Evolutionary conservation across 2,797 vertebrate species (phyloP), one percentile per base, ranked within the genome.

Genomic region (Linurgus olivaceus): DNA sequence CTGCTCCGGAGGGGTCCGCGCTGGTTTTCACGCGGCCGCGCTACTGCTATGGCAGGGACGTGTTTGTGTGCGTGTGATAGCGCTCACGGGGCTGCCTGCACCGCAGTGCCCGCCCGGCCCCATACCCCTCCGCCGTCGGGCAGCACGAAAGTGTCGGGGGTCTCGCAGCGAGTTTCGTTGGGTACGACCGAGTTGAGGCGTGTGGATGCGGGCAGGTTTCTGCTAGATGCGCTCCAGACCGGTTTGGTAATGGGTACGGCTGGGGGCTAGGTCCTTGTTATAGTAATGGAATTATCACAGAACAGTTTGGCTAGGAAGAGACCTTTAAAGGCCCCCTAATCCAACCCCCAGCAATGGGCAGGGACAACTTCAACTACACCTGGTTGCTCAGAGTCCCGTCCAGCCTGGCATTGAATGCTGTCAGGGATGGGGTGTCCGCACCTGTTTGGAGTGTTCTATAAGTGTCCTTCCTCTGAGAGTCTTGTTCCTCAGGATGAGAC

Each of bases 11-110:
- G 85, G 57, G 77, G 40, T 44, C 42, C 31, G 44, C 20, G 11
- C 51, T 38, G 51, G 9, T 29, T 72, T 52, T 44, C 7, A 24
- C 35, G 65, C 42, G n/a, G 85, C 77, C 95, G 85, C 89, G 91
- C 88, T 87, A 93, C 91, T 76, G 38, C 88, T 95, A 3, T 77
- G 91, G 72, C 95, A 93, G 72, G 91, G 96, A 91, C 86, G 74
- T 86, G 94, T 96, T 94, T 94, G 80, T 91, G 95, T 95, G 94
- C 83, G 80, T 75, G 93, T 80, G 94, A 65, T 45, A 95, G 94
- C 78, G 72, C 94, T 86, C 85, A 80, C 33, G 55, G 96, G 77
- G 75, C 89, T 84, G 84, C 50, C 91, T 79, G 51, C 81, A 8
- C 66, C 33, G 20, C 38, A 50, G 33, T 4, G 33, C 48, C 65